Base-by-base conservation (phyloP, 2,113 vertebrate species). In the Fukomys damarensis region DNA sequence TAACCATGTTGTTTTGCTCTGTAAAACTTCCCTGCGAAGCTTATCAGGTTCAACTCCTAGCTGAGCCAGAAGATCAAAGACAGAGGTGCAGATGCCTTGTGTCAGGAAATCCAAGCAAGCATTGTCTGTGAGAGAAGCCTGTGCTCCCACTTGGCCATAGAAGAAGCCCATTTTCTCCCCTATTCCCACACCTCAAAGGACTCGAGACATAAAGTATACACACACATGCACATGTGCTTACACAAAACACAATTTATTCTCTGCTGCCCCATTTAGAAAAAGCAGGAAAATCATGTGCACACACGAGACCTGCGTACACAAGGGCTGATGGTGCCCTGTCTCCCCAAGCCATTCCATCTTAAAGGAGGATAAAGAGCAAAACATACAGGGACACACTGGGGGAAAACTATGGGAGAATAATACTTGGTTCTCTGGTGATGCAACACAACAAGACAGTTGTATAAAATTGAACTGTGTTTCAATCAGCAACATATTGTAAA, bases 401-500 rank as follows among this genome's bases (percentile, higher is more conserved):
- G 83, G 24, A 49, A 88, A 94, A 80, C 59, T 63, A 11, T 49
- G 46, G 72, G 77, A 52, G 82, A 86, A 91, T 83, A 65, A 26
- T 38, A 59, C 56, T 93, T 68, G 20, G 22, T 83, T 95, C 76
- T 96, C 82, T 89, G 72, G 66, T 83, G 93, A 95, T 56, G 84
- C 96, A 97, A 87, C 54, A 46, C 79, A 86, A 82, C 38, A 63
- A 56, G 43, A 76, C 68, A 13, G 16, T 68, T 86, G n/a, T 17
- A 72, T 68, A 95, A 76, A 97, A 84, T 17, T 24, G 65, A 86
- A 77, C 79, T 54, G 79, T 84, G 93, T 76, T 93, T 76, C 93
- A 65, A 17, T 89, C n/a, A 72, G 68, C 35, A 59, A 49, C 22
- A 63, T 59, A 61, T 4, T 16, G 2, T 86, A 49, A 86, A 96